Base-by-base conservation (phyloP, 2,797 vertebrate genomes). In the Coregonus suidteri region DNA sequence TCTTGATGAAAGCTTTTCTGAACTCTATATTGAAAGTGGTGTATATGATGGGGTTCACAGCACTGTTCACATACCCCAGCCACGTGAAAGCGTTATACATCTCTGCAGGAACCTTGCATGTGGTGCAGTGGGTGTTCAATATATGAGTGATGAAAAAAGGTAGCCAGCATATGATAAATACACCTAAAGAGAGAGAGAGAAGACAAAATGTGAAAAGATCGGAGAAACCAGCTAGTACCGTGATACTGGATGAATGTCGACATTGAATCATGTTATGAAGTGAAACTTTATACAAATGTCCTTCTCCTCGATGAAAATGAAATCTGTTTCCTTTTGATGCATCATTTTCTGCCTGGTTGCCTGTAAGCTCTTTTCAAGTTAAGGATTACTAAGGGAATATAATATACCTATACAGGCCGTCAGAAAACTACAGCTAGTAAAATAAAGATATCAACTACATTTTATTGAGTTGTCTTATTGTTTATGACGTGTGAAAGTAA, bases 141-240 rank as follows among this genome's bases (percentile, higher is more conserved):
- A 99, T 99, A 90, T 99, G 98, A 4, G 97, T 99, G 89, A 99
- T 98, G 94, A 99, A 99, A 93, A 99, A 99, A 0, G 98, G 98
- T 87, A 99, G 95, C 98, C 98, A 99, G 91, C 97, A 99, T 89
- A 99, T 97, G 93, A 99, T 99, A 92, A 99, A 99, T 76, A 99
- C 98, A 88, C 98, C 98, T 99, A 86, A 16, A 82, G 64, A 81
- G 74, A 75, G 54, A 1, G 15, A 71, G 41, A 47, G 41, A 53
- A 65, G 34, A 84, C 85, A 71, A n/a, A 51, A n/a, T 51, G 41
- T 71, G 37, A 71, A 51, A 20, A 34, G 14, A 3, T 13, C 4
- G 7, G 68, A 41, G 14, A 25, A 64, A 25, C 59, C 20, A 64
- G 41, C 41, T 47, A 47, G 3, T 64, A 25, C 7, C 15, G 7